Percentiles rank a stretch among this genome's conserved stretches.
These are phyloP conservation scores for Rhizomys pruinosus DNA, from an alignment of 2,113 vertebrate species.

Conservation along the genomic window DNA sequence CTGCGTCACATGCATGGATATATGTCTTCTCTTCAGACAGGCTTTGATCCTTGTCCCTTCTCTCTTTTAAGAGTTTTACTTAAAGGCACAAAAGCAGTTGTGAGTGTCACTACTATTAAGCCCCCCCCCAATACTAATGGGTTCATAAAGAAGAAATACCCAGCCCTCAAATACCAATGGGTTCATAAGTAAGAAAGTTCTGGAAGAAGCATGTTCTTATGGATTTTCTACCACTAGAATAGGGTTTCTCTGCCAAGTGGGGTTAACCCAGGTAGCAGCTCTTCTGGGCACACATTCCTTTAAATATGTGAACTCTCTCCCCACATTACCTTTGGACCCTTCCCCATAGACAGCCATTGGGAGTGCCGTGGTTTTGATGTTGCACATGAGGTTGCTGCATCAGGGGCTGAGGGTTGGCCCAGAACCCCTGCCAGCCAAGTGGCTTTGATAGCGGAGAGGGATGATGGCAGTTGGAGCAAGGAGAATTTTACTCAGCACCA, in stretches of 20 bases:
- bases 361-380: background rate
- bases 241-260: background rate
- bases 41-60: background rate
- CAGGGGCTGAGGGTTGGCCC: rapidly evolving
- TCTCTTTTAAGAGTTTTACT: background rate
- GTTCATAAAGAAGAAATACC: too few relatives aligned
- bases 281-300: rapidly evolving
- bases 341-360: background rate
- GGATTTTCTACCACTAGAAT: rapidly evolving
- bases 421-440: too few relatives aligned
- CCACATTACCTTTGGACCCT: background rate
- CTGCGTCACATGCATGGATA: rapidly evolving
- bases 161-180: background rate
- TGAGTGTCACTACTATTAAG: background rate
- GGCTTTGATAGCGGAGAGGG: background rate
- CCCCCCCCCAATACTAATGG: background rate
- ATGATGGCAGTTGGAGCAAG: background rate
- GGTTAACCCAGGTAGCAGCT: rapidly evolving
- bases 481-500: background rate
- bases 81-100: background rate
- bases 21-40: background rate
- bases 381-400: background rate
- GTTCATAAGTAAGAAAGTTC: background rate
- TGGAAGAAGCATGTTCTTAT: background rate
- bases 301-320: rapidly evolving